Evolutionary conservation across 2,888 invertebrate species (phyloP).

Genomic region (Tachystola acroxantha): DNA sequence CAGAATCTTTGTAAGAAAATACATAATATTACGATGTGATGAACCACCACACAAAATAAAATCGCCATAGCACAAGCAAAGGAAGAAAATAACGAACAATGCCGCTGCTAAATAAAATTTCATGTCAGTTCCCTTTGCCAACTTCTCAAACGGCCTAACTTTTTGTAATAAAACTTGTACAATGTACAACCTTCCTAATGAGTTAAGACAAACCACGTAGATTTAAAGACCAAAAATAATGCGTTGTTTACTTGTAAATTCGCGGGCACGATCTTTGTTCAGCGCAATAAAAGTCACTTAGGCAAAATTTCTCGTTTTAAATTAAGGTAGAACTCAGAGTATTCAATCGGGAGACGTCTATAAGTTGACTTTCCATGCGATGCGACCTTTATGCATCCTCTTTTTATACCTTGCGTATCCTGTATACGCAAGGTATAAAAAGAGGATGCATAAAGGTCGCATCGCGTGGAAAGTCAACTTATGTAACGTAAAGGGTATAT

Average conservation of each 20-base stretch:
- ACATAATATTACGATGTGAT: too few relatives aligned
- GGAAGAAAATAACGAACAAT: not conserved
- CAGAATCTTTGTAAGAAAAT: too few relatives aligned
- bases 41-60: too few relatives aligned
- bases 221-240: slow-evolving; percentile 1
- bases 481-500: too few relatives aligned
- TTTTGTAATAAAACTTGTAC: not conserved
- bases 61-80: not conserved
- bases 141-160: not conserved
- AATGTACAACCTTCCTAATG: slow-evolving; percentile 3
- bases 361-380: too few relatives aligned
- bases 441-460: too few relatives aligned
- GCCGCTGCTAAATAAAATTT: slow-evolving; percentile 1
- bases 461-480: too few relatives aligned
- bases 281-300: slow-evolving; percentile 42
- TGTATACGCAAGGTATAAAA: too few relatives aligned
- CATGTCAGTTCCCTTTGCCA: slow-evolving; percentile 3
- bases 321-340: slow-evolving; percentile 39
- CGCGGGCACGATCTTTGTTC: slow-evolving; percentile 23
- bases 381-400: too few relatives aligned
- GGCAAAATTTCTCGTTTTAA: slow-evolving; percentile 34
- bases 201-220: not conserved
- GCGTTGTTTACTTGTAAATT: slow-evolving; percentile 21
- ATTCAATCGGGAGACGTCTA: too few relatives aligned
- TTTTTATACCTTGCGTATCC: too few relatives aligned